These are phyloP conservation scores for Thaumetopoea pityocampa DNA, from an alignment of 1,140 invertebrate genomes.

Conservation along the genomic window DNA sequence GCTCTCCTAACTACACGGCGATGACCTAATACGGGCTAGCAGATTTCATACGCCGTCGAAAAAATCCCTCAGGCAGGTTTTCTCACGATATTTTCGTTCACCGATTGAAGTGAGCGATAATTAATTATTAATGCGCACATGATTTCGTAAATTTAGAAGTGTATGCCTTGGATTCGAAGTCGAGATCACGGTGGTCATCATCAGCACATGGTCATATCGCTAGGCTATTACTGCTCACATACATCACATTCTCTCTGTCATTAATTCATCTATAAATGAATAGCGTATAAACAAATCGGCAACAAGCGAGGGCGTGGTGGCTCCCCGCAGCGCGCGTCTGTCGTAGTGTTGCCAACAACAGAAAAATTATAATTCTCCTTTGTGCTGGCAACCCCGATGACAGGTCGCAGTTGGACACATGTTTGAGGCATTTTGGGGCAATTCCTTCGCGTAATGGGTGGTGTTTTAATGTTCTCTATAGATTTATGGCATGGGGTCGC, in stretches of 20 bases:
- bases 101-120: too few relatives aligned
- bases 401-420: constrained; percentile 68
- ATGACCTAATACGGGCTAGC: too few relatives aligned
- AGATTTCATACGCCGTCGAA: too few relatives aligned
- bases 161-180: too few relatives aligned
- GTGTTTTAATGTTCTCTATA: constrained; percentile 62
- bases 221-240: too few relatives aligned
- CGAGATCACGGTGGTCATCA: too few relatives aligned
- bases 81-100: too few relatives aligned
- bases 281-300: constrained; percentile 62
- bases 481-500: constrained; percentile 54
- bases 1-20: too few relatives aligned
- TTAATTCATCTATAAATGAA: constrained; percentile 44
- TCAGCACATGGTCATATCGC: too few relatives aligned
- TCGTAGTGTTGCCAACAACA: constrained; percentile 63
- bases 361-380: constrained; percentile 67
- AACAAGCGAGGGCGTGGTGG: constrained; percentile 57
- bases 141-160: too few relatives aligned
- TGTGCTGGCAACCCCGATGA: constrained; percentile 66
- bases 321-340: constrained; percentile 63
- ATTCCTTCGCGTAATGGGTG: constrained; percentile 63
- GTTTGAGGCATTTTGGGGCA: constrained; percentile 69
- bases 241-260: constrained; percentile 4
- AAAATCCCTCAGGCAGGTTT: too few relatives aligned
- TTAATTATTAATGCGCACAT: too few relatives aligned